A percentile compares a stretch with the other conserved stretches of the same genome.
Conservation (phyloP, 2,113 vertebrate species). For the Beaufortia kweichowensis region DNA sequence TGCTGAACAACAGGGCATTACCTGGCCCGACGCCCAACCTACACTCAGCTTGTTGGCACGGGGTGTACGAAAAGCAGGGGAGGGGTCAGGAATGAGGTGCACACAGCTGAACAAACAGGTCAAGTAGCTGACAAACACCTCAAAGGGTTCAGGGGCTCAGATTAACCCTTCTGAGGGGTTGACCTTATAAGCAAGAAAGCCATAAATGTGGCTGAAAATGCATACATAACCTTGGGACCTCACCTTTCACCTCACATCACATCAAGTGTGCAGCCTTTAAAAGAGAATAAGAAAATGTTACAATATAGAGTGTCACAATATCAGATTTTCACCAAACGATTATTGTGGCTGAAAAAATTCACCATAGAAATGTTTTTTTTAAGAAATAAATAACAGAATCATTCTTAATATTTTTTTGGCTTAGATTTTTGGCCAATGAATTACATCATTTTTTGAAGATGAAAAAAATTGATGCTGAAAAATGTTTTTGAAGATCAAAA, state of each 20-base stretch:
- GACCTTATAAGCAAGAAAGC: conserved; percentile 28
- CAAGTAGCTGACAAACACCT: conserved; percentile 64
- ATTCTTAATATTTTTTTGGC: too few species aligned
- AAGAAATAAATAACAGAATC: too few species aligned
- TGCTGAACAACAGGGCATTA: conserved; percentile 28
- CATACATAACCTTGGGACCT: conserved; percentile 36
- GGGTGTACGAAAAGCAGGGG: background rate
- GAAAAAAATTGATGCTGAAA: too few species aligned
- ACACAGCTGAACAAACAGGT: conserved; percentile 74
- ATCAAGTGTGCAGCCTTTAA: background rate
- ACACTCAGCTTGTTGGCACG: conserved; percentile 50
- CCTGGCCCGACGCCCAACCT: conserved; percentile 33
- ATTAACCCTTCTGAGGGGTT: conserved; percentile 52
- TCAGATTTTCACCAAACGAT: too few species aligned
- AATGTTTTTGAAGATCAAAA: too few species aligned
- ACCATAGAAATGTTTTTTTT: too few species aligned
- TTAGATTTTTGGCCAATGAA: too few species aligned
- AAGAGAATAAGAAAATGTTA: background rate
- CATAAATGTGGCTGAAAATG: background rate
- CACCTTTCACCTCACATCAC: conserved; percentile 3
- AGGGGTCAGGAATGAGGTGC: conserved; percentile 32
- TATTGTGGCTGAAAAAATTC: too few species aligned
- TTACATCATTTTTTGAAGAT: too few species aligned
- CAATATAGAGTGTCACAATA: background rate
- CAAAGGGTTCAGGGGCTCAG: conserved; percentile 51